phyloP scores from a whole-genome alignment of 2,888 invertebrate species.

The Apamea monoglypha region DNA sequence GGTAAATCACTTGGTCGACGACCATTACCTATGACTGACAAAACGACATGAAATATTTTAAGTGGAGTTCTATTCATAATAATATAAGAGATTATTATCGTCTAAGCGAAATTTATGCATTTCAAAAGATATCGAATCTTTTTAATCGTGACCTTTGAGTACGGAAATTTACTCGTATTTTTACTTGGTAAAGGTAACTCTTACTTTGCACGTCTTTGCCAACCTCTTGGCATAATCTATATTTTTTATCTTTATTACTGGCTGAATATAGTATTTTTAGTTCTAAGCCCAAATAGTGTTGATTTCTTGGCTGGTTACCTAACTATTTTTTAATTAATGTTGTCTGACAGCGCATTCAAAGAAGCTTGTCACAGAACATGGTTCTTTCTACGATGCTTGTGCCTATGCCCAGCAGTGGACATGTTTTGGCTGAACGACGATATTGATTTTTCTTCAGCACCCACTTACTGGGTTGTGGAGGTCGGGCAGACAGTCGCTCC shows the following conservation, averaged over 20 bases:
- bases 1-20: background rate
- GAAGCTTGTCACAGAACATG: too few species aligned
- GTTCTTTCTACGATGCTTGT: too few species aligned
- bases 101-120: background rate
- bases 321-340: too few species aligned
- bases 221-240: conserved; percentile 21
- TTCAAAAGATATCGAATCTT: conserved; percentile 11
- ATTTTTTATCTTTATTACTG: background rate
- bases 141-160: conserved; percentile 11
- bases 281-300: background rate
- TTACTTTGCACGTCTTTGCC: conserved; percentile 7
- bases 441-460: too few species aligned
- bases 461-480: too few species aligned
- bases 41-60: background rate
- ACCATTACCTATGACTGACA: background rate
- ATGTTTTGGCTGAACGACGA: too few species aligned
- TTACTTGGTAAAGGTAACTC: conserved; percentile 9
- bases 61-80: background rate
- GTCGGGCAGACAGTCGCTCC: too few species aligned
- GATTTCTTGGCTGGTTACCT: too few species aligned
- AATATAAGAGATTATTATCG: background rate
- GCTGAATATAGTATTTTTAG: background rate
- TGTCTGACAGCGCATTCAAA: too few species aligned
- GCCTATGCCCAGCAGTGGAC: too few species aligned
- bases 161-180: background rate